Evolutionary conservation across 2,888 invertebrate species (phyloP), one percentile per base, ranked within the genome.

Genomic region (Sisyra nigra): DNA sequence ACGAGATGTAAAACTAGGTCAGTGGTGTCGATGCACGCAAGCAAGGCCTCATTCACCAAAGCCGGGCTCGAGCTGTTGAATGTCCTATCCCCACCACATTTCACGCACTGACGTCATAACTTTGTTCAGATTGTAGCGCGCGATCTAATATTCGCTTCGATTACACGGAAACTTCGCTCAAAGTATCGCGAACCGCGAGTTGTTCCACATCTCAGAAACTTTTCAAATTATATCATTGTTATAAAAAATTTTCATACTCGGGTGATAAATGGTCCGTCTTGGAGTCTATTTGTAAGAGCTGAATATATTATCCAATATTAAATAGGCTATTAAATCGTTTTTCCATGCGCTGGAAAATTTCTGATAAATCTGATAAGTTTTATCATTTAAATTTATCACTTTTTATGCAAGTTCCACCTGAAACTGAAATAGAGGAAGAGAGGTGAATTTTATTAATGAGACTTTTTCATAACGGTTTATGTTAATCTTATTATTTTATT

Each of bases 351-450:
- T 38, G 38, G 18, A 8, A 18, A 38, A 38, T 38, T 18, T 18
- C 19, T 38, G 18, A 14, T 18, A 24, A 19, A 18, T 18, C 17
- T 37, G 37, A 37, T 37, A 37, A 37, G 7, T 19, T 37, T 13
- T 37, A 19, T 37, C 13, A 30, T 33, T 41, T 41, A 11, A 41
- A 41, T 41, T 41, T 41, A 19, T 17, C 41, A 17, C 41, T 34
- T 41, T 41, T 33, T 41, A 41, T 41, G 41, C 41, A 41, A 41
- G 41, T 41, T 11, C 34, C 41, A 41, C 9, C 35, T 33, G 41
- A 41, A 34, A 19, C 31, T 34, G 41, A 41, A 41, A n/a, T 41
- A 30, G 31, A 30, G 11, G 41, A 41, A 31, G 33, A 19, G 24
- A 35, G 41, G 41, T 41, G 14, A 17, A 31, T 29, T 19, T 37